A percentile compares a stretch with the other conserved stretches of the same genome.
Conservation (phyloP, 2,888 invertebrate genomes). For the Drosophila emarginata region DNA sequence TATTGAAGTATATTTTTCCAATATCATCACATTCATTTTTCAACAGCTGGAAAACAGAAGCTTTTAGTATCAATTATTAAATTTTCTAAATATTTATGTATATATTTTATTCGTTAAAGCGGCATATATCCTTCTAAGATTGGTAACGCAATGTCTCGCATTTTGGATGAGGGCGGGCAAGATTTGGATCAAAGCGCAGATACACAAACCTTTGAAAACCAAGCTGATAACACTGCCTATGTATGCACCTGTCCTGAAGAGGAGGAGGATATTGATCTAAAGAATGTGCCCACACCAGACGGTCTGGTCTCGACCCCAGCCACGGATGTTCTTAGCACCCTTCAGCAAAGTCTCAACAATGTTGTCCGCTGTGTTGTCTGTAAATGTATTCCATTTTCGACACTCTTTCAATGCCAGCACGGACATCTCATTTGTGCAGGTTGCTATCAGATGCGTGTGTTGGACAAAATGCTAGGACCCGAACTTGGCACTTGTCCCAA, state of each 20-base stretch:
- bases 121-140: neutral
- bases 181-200: neutral
- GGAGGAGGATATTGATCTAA: conserved; percentile 20
- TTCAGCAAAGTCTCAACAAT: neutral
- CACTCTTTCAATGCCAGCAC: conserved; percentile 29
- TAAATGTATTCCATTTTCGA: conserved; percentile 15
- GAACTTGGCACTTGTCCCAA: conserved; percentile 42
- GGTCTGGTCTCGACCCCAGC: accelerated
- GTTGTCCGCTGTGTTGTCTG: conserved; percentile 32
- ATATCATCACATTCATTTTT: neutral
- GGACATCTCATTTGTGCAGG: conserved; percentile 45
- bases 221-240: no score
- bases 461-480: conserved; percentile 37
- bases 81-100: neutral
- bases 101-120: neutral
- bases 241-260: no score
- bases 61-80: neutral
- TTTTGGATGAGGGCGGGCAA: neutral
- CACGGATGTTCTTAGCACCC: no score
- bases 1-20: neutral
- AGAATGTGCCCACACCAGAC: conserved; percentile 24
- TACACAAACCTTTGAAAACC: no score
- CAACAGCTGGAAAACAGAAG: neutral
- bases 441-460: conserved; percentile 46
- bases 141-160: neutral